Evolutionary conservation across 2,888 invertebrate species (phyloP).

Genomic region (Oscheius sp.): DNA sequence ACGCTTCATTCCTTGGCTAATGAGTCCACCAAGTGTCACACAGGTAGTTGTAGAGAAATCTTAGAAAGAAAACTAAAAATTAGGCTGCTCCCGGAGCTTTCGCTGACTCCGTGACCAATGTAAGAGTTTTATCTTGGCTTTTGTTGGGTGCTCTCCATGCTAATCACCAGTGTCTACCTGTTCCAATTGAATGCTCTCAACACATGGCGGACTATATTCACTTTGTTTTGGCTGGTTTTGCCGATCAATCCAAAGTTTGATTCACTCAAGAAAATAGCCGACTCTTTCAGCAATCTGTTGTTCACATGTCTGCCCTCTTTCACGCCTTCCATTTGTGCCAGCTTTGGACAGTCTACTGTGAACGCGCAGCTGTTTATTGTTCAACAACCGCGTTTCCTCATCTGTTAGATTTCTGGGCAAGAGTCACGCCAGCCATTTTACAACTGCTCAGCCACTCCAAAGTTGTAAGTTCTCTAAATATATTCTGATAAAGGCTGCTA

Average conservation of each 20-base stretch:
- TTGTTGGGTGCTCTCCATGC: slow-evolving; percentile 87
- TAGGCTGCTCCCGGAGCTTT: slow-evolving; percentile 65
- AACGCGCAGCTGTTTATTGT: slow-evolving; percentile 73
- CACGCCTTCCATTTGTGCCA: slow-evolving; percentile 97
- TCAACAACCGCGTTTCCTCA: slow-evolving; percentile 54
- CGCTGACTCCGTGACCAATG: slow-evolving; percentile 71
- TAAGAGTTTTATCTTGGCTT: slow-evolving; percentile 92
- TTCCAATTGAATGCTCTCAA: slow-evolving; percentile 93
- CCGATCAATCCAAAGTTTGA: slow-evolving; percentile 84
- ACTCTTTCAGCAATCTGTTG: slow-evolving; percentile 78
- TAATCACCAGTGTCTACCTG: slow-evolving; percentile 78
- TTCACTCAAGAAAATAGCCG: not conserved
- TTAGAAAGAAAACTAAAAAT: not conserved
- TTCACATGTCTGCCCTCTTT: slow-evolving; percentile 94
- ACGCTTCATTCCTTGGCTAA: slow-evolving; percentile 69
- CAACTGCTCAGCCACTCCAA: slow-evolving; percentile 90
- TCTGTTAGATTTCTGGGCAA: slow-evolving; percentile 96
- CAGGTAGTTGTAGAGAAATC: slow-evolving; percentile 36
- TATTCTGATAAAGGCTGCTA: not conserved
- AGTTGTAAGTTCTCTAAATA: slow-evolving; percentile 84
- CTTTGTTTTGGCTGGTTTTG: slow-evolving; percentile 94
- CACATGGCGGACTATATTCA: slow-evolving; percentile 97
- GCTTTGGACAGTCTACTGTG: slow-evolving; percentile 97
- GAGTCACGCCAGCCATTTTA: slow-evolving; percentile 92
- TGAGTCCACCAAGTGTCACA: slow-evolving; percentile 67